phyloP scores from a whole-genome alignment of 2,797 vertebrate species.

The Squalus acanthias region DNA sequence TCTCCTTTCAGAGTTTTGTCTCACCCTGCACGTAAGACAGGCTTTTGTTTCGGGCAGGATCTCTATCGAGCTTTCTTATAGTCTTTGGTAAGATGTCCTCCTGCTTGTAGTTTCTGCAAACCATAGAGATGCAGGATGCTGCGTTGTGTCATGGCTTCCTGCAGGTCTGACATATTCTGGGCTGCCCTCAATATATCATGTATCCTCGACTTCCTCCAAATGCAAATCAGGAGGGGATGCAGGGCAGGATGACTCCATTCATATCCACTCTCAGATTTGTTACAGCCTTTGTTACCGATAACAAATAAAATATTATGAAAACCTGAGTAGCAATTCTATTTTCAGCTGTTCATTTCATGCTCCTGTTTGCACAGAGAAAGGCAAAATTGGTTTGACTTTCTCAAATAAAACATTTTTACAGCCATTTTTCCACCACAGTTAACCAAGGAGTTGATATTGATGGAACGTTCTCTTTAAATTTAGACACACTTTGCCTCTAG shows the following conservation, averaged over 20 bases:
- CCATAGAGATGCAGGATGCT: background rate
- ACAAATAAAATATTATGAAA: background rate
- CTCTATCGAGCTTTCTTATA: background rate
- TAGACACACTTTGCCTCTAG: background rate
- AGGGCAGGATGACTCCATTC: background rate
- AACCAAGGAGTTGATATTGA: too few relatives aligned
- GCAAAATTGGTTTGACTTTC: too few relatives aligned
- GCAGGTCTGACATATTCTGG: background rate
- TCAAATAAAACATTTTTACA: background rate
- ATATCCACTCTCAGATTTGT: background rate
- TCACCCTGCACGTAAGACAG: background rate
- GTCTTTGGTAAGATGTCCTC: background rate
- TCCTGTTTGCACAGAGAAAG: background rate
- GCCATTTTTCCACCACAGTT: background rate
- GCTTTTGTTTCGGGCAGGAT: background rate
- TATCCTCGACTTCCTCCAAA: background rate
- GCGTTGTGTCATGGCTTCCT: background rate
- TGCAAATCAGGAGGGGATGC: background rate
- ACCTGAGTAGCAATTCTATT: background rate
- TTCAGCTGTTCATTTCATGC: background rate
- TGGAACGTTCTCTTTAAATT: background rate
- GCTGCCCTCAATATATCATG: too few relatives aligned
- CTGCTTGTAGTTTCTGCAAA: background rate
- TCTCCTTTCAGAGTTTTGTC: background rate
- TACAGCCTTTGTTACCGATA: background rate